Percentiles rank a stretch among this genome's conserved stretches.
These are phyloP conservation scores for Pardosa pseudoannulata DNA, from an alignment of 2,888 invertebrate genomes.

Conservation along the genomic window DNA sequence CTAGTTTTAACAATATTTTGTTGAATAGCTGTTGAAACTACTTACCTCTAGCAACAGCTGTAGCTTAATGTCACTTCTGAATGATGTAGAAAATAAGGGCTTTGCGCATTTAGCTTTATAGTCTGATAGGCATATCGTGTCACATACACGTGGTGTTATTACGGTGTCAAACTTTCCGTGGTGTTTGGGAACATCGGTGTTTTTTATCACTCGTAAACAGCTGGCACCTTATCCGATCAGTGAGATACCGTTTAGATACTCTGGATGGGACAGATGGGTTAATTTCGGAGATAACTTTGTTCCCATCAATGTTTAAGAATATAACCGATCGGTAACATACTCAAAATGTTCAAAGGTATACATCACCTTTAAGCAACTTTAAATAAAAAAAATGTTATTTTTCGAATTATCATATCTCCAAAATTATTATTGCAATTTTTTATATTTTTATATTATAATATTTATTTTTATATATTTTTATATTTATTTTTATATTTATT, in stretches of 20 bases:
- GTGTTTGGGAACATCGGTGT: not conserved
- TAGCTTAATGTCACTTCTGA: not conserved
- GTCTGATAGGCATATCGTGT: not conserved
- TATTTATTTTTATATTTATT: too few species aligned
- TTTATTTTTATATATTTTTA: too few species aligned
- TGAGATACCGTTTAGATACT: not conserved
- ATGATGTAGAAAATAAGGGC: not conserved
- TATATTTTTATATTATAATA: too few species aligned
- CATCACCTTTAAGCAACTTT: too few species aligned
- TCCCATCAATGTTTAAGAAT: too few species aligned
- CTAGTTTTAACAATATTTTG: too few species aligned
- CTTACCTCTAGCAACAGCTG: not conserved
- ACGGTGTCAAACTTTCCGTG: not conserved
- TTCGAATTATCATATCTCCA: too few species aligned
- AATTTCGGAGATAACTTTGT: not conserved
- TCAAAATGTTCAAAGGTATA: too few species aligned
- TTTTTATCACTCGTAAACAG: not conserved
- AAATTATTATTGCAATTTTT: too few species aligned
- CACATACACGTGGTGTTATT: not conserved
- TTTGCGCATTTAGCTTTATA: not conserved
- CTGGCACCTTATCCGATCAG: not conserved
- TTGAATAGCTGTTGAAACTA: too few species aligned
- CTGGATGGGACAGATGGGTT: not conserved
- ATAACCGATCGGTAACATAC: too few species aligned
- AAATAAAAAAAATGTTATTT: too few species aligned